phyloP scores from a whole-genome alignment of 2,888 invertebrate species.

The Odontocerum albicorne region DNA sequence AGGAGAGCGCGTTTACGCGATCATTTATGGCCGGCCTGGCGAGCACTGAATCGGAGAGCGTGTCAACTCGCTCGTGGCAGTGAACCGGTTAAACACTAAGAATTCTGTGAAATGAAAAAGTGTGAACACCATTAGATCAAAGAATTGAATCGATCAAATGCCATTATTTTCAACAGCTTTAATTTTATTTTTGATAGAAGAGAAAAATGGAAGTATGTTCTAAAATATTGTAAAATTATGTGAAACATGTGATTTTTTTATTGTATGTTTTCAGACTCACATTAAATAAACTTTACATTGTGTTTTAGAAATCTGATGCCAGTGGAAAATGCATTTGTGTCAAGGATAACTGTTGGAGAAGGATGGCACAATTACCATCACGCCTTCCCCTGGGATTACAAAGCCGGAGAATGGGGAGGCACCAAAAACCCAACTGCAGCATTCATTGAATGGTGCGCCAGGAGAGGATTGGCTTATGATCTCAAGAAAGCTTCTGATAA shows the following conservation, averaged over 20 bases:
- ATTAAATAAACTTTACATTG: constrained; percentile 20
- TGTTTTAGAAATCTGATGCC: constrained; percentile 72
- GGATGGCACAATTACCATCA: constrained; percentile 97
- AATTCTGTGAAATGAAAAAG: too few species aligned
- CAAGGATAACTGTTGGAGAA: constrained; percentile 74
- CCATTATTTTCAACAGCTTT: too few species aligned
- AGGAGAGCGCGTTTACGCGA: too few species aligned
- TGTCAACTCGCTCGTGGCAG: too few species aligned
- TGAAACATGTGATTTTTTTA: not conserved
- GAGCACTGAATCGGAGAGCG: too few species aligned
- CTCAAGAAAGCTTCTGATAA: constrained; percentile 51
- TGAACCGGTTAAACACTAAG: too few species aligned
- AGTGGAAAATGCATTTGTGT: constrained; percentile 72
- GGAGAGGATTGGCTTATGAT: constrained; percentile 65
- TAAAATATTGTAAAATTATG: not conserved
- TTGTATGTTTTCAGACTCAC: too few species aligned
- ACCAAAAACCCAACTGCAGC: constrained; percentile 50
- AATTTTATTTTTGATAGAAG: too few species aligned
- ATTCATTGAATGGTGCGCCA: constrained; percentile 63
- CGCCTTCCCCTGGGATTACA: constrained; percentile 92
- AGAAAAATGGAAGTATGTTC: too few species aligned
- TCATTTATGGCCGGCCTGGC: too few species aligned
- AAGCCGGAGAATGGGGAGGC: constrained; percentile 77
- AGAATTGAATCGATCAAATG: too few species aligned
- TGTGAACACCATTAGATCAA: too few species aligned